A percentile compares a stretch with the other conserved stretches of the same genome.
Evolutionary conservation across 35 echinoderm and acorn worm species (phyloP).

Genomic region (Ptychodera flava): DNA sequence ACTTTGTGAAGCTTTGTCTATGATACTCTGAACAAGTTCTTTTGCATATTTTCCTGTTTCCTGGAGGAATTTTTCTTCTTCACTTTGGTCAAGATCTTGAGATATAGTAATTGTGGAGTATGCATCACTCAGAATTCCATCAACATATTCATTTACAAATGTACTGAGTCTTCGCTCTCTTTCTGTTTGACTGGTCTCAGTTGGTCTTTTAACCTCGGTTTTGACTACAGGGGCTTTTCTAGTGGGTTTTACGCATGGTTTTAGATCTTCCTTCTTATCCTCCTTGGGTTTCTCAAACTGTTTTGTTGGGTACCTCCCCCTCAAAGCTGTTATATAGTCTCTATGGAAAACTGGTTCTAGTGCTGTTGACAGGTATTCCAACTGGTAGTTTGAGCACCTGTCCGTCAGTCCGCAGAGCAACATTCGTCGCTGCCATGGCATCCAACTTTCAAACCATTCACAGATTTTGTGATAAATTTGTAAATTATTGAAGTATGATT

Average conservation of each 20-base stretch:
- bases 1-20: not conserved
- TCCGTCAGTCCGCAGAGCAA: constrained; percentile 79
- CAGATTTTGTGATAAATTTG: constrained; percentile 67
- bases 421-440: constrained; percentile 71
- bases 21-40: not conserved
- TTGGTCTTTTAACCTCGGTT: not conserved
- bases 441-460: constrained; percentile 93
- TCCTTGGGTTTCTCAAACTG: not conserved
- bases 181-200: not conserved
- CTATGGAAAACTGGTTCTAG: constrained; percentile 95
- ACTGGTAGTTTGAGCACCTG: constrained; percentile 54
- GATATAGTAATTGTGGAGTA: not conserved
- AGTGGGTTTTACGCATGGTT: not conserved
- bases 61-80: not conserved
- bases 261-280: not conserved
- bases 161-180: not conserved
- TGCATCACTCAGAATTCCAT: not conserved
- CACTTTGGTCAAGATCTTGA: not conserved
- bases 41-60: not conserved
- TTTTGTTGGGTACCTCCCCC: constrained; percentile 59
- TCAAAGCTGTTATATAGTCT: constrained; percentile 60
- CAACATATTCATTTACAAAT: not conserved
- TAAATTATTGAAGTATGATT: constrained; percentile 18
- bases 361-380: constrained; percentile 86
- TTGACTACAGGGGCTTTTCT: not conserved